phyloP scores from a whole-genome alignment of 1,140 invertebrate species.

The Eulimnadia texana region DNA sequence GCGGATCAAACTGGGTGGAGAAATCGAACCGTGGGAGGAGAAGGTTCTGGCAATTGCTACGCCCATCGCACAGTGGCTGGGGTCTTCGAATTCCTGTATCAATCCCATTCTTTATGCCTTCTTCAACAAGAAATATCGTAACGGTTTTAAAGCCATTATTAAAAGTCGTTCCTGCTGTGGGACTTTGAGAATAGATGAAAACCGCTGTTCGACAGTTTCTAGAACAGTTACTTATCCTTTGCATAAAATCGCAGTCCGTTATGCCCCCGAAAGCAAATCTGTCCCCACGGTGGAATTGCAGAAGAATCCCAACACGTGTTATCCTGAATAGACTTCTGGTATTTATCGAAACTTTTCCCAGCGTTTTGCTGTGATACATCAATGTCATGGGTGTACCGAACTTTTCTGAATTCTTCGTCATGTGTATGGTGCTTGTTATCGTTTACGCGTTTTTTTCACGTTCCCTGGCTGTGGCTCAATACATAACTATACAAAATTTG shows the following conservation, averaged over 20 bases:
- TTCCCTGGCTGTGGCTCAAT: too few species aligned
- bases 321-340: too few species aligned
- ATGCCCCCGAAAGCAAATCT: not conserved
- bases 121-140: constrained; percentile 90
- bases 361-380: too few species aligned
- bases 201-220: not conserved
- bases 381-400: too few species aligned
- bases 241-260: not conserved
- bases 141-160: constrained; percentile 78
- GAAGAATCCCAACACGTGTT: too few species aligned
- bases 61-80: constrained; percentile 90
- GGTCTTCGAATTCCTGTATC: constrained; percentile 88
- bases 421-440: too few species aligned
- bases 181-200: constrained; percentile 31
- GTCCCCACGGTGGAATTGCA: too few species aligned
- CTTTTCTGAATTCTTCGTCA: too few species aligned
- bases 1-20: constrained; percentile 58
- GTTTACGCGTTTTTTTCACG: too few species aligned
- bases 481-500: too few species aligned
- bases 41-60: constrained; percentile 56
- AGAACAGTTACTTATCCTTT: not conserved
- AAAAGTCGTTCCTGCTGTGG: constrained; percentile 69
- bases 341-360: too few species aligned
- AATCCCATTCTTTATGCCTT: constrained; percentile 96
- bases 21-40: constrained; percentile 53